Evolutionary conservation across 2,113 vertebrate genomes (phyloP).

Genomic region (Tenrec ecaudatus): DNA sequence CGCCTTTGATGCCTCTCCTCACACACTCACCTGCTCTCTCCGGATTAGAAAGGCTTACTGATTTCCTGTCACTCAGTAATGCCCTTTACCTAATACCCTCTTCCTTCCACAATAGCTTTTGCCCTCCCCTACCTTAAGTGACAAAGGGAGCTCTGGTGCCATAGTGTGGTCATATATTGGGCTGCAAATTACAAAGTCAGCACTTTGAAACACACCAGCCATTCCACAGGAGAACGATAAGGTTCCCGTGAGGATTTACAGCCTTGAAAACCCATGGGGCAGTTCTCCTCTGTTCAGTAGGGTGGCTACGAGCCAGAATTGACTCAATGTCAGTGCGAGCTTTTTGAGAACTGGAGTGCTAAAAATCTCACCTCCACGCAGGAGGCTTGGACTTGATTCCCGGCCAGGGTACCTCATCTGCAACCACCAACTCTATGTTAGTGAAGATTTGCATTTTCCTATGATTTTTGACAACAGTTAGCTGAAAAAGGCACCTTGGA

Average conservation of each 20-base stretch:
- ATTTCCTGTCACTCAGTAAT: neutral
- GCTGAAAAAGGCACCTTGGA: neutral
- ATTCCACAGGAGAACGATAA: no score
- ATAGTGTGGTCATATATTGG: no score
- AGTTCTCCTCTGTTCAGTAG: no score
- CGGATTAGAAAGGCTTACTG: neutral
- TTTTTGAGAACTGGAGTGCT: no score
- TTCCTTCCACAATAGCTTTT: neutral
- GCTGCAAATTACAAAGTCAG: no score
- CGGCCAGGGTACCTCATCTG: neutral
- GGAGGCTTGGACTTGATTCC: neutral
- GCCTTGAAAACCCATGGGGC: no score
- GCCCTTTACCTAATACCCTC: neutral
- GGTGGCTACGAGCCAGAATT: no score
- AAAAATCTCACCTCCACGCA: neutral
- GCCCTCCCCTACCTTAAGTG: neutral
- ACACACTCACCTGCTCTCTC: neutral
- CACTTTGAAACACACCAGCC: no score
- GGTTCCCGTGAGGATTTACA: no score
- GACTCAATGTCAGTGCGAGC: no score
- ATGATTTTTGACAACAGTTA: neutral
- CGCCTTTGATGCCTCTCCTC: neutral
- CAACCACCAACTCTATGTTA: neutral
- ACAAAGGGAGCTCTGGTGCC: no score
- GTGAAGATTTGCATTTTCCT: neutral